Evolutionary conservation across 2,113 vertebrate species (phyloP), one percentile per base, ranked within the genome.

Genomic region (Prunella fulvescens): DNA sequence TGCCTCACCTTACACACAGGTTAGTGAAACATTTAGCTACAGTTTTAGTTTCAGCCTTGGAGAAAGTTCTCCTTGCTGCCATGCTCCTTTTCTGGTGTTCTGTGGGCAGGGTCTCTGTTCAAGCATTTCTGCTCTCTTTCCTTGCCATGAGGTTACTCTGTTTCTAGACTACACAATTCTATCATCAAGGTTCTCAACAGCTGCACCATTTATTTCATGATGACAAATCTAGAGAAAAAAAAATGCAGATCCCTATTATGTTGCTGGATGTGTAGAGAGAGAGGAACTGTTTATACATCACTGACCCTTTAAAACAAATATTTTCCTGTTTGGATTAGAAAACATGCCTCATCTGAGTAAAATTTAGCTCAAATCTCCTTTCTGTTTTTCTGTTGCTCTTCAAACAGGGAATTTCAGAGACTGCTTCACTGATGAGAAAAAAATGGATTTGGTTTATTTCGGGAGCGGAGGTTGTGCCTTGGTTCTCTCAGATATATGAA

Each of bases 381-480:
- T 87, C 70, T 93, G 92, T 91, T 97, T 83, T 96, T 95, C 86
- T 91, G 72, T 86, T 94, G 78, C 69, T 96, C 71, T 94, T 95
- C 91, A 97, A 95, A 93, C 76, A 94, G 50, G 48, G 81, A 89
- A 96, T 93, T 96, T 94, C 70, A 93, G 92, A 93, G 58, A 44
- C 78, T 93, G 77, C 67, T 86, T 91, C 77, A 72, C 79, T 82
- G 78, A 94, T 84, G 77, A 93, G 58, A 51, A 91, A 92, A 54
- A 93, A 96, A 95, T 76, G 84, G 92, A 94, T 96, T 89, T 93
- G 82, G 80, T 96, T 94, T 96, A 95, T 96, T 97, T 96, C 71
- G 81, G 92, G 80, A 96, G 71, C 10, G 17, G 93, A 96, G 89
- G 76, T 94, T 96, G 92, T 92, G 91, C 80, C 86, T 96, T 90